Evolutionary conservation across 2,113 vertebrate species (phyloP), one percentile per base, ranked within the genome.

Genomic region (Paracanthobrama guichenoti): DNA sequence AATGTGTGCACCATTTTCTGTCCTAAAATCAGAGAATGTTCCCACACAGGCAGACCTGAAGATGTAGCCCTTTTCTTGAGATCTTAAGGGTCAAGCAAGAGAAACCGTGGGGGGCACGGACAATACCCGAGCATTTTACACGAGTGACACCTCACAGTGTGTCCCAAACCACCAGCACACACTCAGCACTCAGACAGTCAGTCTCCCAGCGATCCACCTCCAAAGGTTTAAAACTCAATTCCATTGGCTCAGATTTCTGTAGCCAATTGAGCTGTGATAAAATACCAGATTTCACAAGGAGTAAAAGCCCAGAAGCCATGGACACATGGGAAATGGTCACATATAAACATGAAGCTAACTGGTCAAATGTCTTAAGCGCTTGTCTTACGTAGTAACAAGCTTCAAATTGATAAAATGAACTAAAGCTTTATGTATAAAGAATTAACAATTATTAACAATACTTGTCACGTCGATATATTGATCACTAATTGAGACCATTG

Each of bases 1-100:
- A 79, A 77, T 44, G 60, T 44, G 39, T 24, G 55, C 22, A 10
- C 44, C 46, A 75, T 81, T 87, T 84, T 81, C 26, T 53, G 69
- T 62, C 42, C 50, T 72, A 77, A 79, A 79, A 79, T 84, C 67
- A 66, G 22, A 73, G 14, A 78, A 84, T 86, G 62, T 57, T 79
- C 55, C 44, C 39, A 84, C 62, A 60, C 42, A 35, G 50, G n/a
- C n/a, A 66, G 76, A 72, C 57, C 50, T 6, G 55, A 69, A 64
- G 84, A 79, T 42, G 53, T 48, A 81, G 48, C 75, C 8, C 28
- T 22, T 80, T 78, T 22, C 14, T 7, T 18, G 82, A 76, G 81
- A 39, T 73, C 22, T 28, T 39, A 24, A 48, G 62, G 85, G 74
- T 83, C 67, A 62, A 44, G 24, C 26, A 20, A 44, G 55, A 46